phyloP scores from a whole-genome alignment of 2,888 invertebrate species.

The Eulithis prunata region DNA sequence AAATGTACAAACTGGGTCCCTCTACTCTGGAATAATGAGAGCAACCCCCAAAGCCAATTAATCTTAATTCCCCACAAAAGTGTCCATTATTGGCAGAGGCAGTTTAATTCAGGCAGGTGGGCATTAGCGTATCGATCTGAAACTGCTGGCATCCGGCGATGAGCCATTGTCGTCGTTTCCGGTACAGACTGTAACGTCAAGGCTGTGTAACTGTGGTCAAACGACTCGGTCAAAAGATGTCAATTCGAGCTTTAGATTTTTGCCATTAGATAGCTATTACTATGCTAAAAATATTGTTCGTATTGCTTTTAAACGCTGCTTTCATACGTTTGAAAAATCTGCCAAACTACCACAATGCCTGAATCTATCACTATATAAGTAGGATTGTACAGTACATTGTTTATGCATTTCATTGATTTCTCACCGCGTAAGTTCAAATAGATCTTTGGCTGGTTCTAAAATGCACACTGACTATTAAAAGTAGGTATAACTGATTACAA shows the following conservation, averaged over 20 bases:
- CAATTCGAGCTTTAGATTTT: background rate
- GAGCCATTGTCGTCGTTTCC: conserved; percentile 30
- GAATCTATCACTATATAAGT: no score
- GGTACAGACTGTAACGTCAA: conserved; percentile 26
- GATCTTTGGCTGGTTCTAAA: no score
- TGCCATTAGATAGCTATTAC: no score
- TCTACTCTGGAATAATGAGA: background rate
- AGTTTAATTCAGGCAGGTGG: conserved; percentile 20
- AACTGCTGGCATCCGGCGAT: conserved; percentile 26
- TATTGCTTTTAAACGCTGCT: no score
- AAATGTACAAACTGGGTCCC: background rate
- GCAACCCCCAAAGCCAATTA: conserved; percentile 12
- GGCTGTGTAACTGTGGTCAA: conserved; percentile 15
- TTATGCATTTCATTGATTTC: no score
- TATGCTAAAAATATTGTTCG: no score
- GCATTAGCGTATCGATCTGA: conserved; percentile 26
- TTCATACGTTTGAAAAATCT: no score
- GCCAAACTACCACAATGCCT: no score
- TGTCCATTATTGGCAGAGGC: conserved; percentile 20
- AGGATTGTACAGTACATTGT: no score
- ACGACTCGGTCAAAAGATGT: background rate
- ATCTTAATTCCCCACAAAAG: conserved; percentile 23
- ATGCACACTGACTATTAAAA: no score
- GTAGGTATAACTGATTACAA: no score
- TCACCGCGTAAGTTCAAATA: no score